Base-by-base conservation (phyloP, 2,888 invertebrate genomes). In the Sinotaia quadrata region DNA sequence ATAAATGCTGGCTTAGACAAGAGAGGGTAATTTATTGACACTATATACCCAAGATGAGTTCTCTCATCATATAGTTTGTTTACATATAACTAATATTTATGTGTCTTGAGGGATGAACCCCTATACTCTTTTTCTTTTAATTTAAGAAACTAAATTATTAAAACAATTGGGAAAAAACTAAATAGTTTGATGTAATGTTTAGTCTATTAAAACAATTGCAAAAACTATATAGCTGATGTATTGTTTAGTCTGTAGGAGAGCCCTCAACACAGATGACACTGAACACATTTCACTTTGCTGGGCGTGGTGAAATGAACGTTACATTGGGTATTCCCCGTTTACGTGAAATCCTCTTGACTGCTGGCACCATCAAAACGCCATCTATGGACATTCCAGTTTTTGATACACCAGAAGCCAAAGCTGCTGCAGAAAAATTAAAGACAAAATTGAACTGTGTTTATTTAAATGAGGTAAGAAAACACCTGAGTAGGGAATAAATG, bases 231-330 rank as follows among this genome's bases (percentile, higher is more conserved):
- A 1, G 18, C 29, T 24, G 10, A n/a, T 31, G 54, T 67, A 49
- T 65, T 59, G 78, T 83, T 2, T 85, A 91, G 89, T 97, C 97
- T 0, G 94, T 99, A 73, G 99, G 99, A 68, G 99, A 99, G 89
- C 99, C 99, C 0, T 98, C 98, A 2, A 99, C 99, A 70, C 99
- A 99, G 91, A 99, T 99, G 99, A 99, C 99, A 83, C 90, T 99
- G 87, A 99, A 99, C 89, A 99, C 99, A 49, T 99, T 99, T 89
- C 99, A 99, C 87, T 99, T 99, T 88, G 99, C 99, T 81, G 99
- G 99, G 85, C 93, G 98, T 89, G 98, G 98, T 91, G 99, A 99
- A 89, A 99, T 99, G 98, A 99, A 99, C 90, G 98, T 99, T 0
- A 99, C 99, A 0, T 91, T 99, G n/a, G 99, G 99, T 76, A 98